phyloP scores from a whole-genome alignment of 2,113 vertebrate genomes.

The Oryzias melastigma region DNA sequence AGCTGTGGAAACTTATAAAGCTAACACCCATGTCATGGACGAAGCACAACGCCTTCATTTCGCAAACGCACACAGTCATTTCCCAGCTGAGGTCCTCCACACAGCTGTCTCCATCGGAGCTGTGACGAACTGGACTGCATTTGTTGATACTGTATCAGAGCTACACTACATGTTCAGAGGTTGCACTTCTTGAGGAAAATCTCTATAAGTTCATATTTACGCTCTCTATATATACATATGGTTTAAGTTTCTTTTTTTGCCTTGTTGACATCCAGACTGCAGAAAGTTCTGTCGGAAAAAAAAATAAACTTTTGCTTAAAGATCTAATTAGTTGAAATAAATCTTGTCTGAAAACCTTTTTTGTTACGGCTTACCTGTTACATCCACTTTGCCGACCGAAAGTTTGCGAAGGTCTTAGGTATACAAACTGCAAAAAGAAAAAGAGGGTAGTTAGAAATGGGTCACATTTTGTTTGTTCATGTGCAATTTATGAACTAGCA shows the following conservation, averaged over 20 bases:
- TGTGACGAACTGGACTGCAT: slow-evolving; percentile 17
- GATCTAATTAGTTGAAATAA: not conserved
- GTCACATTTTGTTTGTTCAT: too few species aligned
- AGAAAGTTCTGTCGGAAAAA: slow-evolving; percentile 40
- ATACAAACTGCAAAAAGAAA: slow-evolving; percentile 71
- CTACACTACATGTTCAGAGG: slow-evolving; percentile 27
- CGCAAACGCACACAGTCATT: not conserved
- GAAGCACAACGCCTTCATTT: slow-evolving; percentile 20
- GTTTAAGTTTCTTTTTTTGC: slow-evolving; percentile 20
- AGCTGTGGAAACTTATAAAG: slow-evolving; percentile 47
- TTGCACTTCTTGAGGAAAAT: slow-evolving; percentile 33
- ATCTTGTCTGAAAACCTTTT: not conserved
- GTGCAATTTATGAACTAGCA: too few species aligned
- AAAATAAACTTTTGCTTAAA: not conserved
- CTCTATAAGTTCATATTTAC: slow-evolving; percentile 53
- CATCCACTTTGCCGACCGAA: slow-evolving; percentile 43
- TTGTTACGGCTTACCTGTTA: slow-evolving; percentile 33
- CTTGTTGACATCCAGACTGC: slow-evolving; percentile 25
- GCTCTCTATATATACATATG: slow-evolving; percentile 56
- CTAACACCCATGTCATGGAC: slow-evolving; percentile 17
- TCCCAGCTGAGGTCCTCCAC: not conserved
- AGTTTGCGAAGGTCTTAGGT: slow-evolving; percentile 58
- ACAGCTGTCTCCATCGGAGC: slow-evolving; percentile 5
- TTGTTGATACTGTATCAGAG: slow-evolving; percentile 8
- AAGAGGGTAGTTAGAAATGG: not conserved